phyloP scores from a whole-genome alignment of 1,140 invertebrate species.

The Calliopsis andreniformis region DNA sequence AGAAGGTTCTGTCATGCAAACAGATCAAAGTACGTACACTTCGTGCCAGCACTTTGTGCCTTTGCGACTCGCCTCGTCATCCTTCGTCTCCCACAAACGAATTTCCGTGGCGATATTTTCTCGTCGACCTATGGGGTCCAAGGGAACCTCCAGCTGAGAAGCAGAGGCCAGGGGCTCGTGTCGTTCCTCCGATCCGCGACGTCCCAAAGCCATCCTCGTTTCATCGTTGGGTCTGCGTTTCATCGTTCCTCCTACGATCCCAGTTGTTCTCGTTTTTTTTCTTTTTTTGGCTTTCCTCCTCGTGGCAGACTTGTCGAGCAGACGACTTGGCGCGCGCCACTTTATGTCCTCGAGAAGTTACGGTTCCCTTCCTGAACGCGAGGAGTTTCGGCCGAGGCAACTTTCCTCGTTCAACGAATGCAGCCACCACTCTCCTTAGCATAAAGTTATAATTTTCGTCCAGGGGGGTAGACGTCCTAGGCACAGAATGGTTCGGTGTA shows the following conservation, averaged over 20 bases:
- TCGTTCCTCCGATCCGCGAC: not conserved
- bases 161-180: constrained; percentile 9
- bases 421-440: not conserved
- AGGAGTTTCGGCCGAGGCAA: not conserved
- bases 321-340: constrained; percentile 54
- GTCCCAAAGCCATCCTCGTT: too few species aligned
- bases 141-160: constrained; percentile 47
- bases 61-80: too few species aligned
- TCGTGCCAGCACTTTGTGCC: too few species aligned
- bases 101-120: constrained; percentile 23
- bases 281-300: constrained; percentile 31
- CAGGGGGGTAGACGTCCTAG: not conserved
- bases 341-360: constrained; percentile 37
- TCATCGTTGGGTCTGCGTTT: not conserved
- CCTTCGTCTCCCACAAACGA: not conserved
- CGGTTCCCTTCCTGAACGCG: constrained; percentile 6
- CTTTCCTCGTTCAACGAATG: not conserved
- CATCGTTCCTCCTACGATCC: not conserved
- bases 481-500: not conserved
- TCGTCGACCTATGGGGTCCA: constrained; percentile 30
- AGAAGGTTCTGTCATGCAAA: not conserved
- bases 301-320: constrained; percentile 14
- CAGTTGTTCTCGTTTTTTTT: constrained; percentile 3
- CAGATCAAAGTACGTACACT: too few species aligned
- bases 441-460: constrained; percentile 19